Evolutionary conservation across 1,140 invertebrate genomes (phyloP).

Genomic region (Bactericera cockerelli): DNA sequence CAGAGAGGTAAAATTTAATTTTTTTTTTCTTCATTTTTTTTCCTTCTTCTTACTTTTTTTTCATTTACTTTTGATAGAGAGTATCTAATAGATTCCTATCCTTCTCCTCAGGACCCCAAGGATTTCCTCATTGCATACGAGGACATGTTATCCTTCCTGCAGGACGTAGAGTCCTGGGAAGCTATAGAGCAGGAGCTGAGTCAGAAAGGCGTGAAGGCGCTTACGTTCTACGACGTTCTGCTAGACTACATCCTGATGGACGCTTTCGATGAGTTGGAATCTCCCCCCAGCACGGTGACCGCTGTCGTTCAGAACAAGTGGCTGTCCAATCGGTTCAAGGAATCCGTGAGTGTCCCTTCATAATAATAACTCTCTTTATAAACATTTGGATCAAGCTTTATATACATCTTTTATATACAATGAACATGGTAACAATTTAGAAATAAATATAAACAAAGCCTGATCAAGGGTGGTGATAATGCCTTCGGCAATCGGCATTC

Average conservation of each 20-base stretch:
- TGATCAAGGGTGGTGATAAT: too few species aligned
- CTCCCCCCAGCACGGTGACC: slow-evolving; percentile 74
- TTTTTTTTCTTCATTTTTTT: too few species aligned
- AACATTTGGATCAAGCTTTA: too few species aligned
- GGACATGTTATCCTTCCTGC: slow-evolving; percentile 74
- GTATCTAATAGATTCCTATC: too few species aligned
- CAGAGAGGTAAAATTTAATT: too few species aligned
- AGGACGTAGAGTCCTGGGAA: slow-evolving; percentile 50
- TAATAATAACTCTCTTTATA: slow-evolving; percentile 21
- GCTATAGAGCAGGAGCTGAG: slow-evolving; percentile 73
- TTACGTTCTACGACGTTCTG: slow-evolving; percentile 93
- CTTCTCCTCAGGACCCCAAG: slow-evolving; percentile 68
- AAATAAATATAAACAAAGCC: too few species aligned
- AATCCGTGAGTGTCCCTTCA: slow-evolving; percentile 55
- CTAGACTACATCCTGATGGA: slow-evolving; percentile 95
- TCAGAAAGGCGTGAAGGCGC: slow-evolving; percentile 68
- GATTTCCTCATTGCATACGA: slow-evolving; percentile 84
- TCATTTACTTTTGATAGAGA: too few species aligned
- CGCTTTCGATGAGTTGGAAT: slow-evolving; percentile 88
- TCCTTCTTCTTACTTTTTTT: too few species aligned
- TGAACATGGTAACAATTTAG: too few species aligned
- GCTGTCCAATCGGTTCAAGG: slow-evolving; percentile 91
- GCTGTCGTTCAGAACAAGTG: slow-evolving; percentile 91
- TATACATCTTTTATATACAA: too few species aligned
- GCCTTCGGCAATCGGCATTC: too few species aligned